phyloP scores from a whole-genome alignment of 1,140 invertebrate genomes.

The Mamestra configurata region DNA sequence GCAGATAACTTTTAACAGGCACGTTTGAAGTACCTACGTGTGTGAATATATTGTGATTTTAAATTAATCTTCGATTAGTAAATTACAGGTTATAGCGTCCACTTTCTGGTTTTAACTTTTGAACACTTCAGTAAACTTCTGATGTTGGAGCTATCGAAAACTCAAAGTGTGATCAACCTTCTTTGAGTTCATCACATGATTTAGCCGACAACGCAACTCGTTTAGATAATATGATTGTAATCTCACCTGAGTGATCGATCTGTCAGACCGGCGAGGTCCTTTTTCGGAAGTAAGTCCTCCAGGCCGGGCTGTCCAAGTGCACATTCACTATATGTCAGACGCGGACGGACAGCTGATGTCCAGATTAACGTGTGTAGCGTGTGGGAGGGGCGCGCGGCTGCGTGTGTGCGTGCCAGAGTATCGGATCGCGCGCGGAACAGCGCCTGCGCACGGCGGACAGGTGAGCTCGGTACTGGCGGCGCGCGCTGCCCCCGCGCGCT shows the following conservation, averaged over 20 bases:
- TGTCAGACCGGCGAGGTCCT: slow-evolving; percentile 59
- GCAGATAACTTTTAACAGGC: not conserved
- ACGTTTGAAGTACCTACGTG: slow-evolving; percentile 4
- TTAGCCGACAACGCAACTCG: slow-evolving; percentile 62
- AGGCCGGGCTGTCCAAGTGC: slow-evolving; percentile 61
- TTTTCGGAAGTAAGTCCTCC: slow-evolving; percentile 56
- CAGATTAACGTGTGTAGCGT: slow-evolving; percentile 54
- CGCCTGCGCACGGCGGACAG: slow-evolving; percentile 73
- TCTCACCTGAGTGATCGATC: slow-evolving; percentile 74
- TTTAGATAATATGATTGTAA: slow-evolving; percentile 69
- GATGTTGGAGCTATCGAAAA: too few relatives aligned
- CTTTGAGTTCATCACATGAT: slow-evolving; percentile 72
- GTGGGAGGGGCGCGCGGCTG: slow-evolving; percentile 68
- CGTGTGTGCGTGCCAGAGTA: slow-evolving; percentile 57
- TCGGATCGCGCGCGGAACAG: slow-evolving; percentile 62
- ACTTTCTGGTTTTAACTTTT: not conserved
- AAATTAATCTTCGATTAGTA: not conserved
- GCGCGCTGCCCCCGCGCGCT: slow-evolving; percentile 73
- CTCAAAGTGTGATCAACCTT: slow-evolving; percentile 11
- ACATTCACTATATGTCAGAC: slow-evolving; percentile 77
- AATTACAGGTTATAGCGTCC: not conserved
- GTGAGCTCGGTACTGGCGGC: slow-evolving; percentile 78
- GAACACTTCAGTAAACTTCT: not conserved
- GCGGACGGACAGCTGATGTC: slow-evolving; percentile 66
- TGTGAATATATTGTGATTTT: not conserved